Base-by-base conservation (phyloP, 1,140 invertebrate genomes). In the Cydia amplana region DNA sequence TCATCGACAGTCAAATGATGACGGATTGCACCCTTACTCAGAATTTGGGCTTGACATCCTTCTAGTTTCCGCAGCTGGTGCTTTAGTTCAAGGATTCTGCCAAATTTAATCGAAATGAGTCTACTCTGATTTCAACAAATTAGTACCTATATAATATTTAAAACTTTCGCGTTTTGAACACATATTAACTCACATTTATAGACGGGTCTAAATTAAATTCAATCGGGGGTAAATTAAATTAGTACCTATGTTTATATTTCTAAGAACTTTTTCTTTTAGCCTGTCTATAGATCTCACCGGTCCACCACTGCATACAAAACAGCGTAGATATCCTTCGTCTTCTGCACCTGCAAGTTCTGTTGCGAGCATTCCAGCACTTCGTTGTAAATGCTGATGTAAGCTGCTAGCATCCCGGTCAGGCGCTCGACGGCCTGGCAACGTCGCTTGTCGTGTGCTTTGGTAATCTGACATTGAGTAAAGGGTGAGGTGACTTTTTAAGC, bases 321-420 rank as follows among this genome's bases (percentile, higher is more conserved):
- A 16, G 80, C 74, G 6, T 75, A 14, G 5, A 90, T 84, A 49
- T 82, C 85, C 7, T 25, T 46, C 16, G 77, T 84, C 79, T 90
- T 91, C 77, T 91, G 89, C 1, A 90, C 80, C 76, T 90, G 88
- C 6, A 90, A 75, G 74, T 87, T 90, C 10, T 89, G 82, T 14
- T 85, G 72, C 7, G 79, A 75, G 40, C 87, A 89, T 12, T 87
- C 85, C 4, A 80, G 36, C 2, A 78, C 78, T 1, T 86, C 79
- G 46, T 89, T 90, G 77, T 88, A 90, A 2, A 83, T 76, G 0
- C 36, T 43, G 36, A 85, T 83, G 70, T 91, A 91, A 16, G 74
- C 80, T 0, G 78, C 85, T 3, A 89, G 78, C 4, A 87, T 75
- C 6, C 80, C 74, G 5, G 75, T 78, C 4, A 89, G 49, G 0